Base-by-base conservation (phyloP, 2,888 invertebrate species). In the Trimorus sp. region DNA sequence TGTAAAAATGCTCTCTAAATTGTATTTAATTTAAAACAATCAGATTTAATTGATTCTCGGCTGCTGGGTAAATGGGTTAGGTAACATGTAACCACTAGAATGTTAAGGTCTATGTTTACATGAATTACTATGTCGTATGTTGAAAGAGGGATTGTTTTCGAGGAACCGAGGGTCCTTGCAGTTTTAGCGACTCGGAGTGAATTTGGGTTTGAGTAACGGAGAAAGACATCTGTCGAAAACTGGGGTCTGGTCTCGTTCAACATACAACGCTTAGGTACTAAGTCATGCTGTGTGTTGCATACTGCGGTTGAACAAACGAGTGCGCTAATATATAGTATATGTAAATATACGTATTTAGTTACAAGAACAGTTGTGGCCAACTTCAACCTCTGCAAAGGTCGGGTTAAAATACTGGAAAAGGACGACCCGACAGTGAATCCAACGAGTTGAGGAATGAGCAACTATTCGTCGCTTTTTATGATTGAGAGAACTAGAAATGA, bases 211-310 rank as follows among this genome's bases (percentile, higher is more conserved):
- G 14, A 48, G n/a, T 38, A 9, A 54, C 11, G 9, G 40, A 53
- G 58, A 69, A 69, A n/a, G n/a, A n/a, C n/a, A n/a, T n/a, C n/a
- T n/a, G n/a, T n/a, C n/a, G n/a, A n/a, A 6, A 36, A 26, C 26
- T 26, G 26, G 26, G 4, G 4, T 26, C 26, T 4, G 26, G 26
- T 26, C 26, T 26, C n/a, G 51, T 51, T 76, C 60, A 76, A 68
- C 77, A 51, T 70, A 78, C 70, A 78, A 59, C 37, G 37, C 38
- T 70, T 38, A 6, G 26, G 42, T 0, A 42, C 69, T 68, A 77
- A 60, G 37, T 53, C 78, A 78, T 78, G 78, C 78, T 70, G 65
- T 65, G 71, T 66, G 37, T 78, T n/a, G 54, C 78, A 73, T 70
- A 79, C 65, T 69, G 69, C 59, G 54, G 48, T 49, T 62, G 54